Evolutionary conservation across 2,797 vertebrate species (phyloP), one percentile per base, ranked within the genome.

Genomic region (Esox masquinongy): DNA sequence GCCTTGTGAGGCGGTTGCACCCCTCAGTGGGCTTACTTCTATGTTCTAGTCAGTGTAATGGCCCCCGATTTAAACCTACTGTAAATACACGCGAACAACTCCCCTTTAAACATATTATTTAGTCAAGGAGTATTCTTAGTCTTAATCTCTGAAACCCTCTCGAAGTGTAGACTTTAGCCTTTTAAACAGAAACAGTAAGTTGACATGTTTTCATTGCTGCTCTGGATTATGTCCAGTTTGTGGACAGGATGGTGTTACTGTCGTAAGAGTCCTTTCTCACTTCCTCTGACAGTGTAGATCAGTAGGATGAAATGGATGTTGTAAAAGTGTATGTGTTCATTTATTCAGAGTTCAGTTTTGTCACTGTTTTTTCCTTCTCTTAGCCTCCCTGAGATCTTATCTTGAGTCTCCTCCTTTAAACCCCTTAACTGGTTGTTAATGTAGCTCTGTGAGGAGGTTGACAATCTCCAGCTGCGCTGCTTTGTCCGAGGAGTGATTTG

Each of bases 391-490:
- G 49, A 43, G 12, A 74, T 51, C 36, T 69, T 53, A 72, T 77
- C 64, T 2, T 5, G 8, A 43, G 9, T 47, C 12, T 12, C 43
- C 43, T 11, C 9, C 1, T 47, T 47, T 47, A 47, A 14, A 47
- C 43, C 43, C 43, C 43, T 11, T 11, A 47, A 11, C 47, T 19
- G 50, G 69, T 47, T 47, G 43, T 47, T 14, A n/a, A 8, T 53
- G 61, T 22, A 47, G 61, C 26, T 77, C n/a, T 34, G 3, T 73
- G 17, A 74, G 50, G 67, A 76, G 50, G 67, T 59, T 74, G 81
- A 78, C 74, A 68, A 72, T 69, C 68, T 56, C 66, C 82, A 74
- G 76, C 68, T 82, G 71, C 76, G 49, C 56, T 24, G 49, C 49
- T 68, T 72, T 73, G 63, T 50, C 31, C n/a, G 34, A 47, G 36